A percentile compares a stretch with the other conserved stretches of the same genome.
These are phyloP conservation scores for Drosophila orena DNA, from an alignment of 1,140 invertebrate genomes.

Conservation along the genomic window DNA sequence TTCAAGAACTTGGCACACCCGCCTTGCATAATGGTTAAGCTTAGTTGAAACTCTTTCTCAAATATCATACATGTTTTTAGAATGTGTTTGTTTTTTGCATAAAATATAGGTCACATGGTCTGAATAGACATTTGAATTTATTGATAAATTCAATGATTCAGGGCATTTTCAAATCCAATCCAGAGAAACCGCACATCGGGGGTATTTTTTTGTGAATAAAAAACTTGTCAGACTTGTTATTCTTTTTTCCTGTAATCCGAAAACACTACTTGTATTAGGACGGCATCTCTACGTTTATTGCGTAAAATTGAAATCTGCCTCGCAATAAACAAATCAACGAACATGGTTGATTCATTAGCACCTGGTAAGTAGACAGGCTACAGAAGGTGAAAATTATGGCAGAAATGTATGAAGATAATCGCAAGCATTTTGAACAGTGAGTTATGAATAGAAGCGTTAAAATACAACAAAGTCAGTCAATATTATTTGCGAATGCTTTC, in stretches of 20 bases:
- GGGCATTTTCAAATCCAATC: background rate
- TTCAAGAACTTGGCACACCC: background rate
- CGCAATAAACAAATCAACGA: slow-evolving; percentile 60
- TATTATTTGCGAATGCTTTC: background rate
- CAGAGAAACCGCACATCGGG: background rate
- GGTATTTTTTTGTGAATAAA: slow-evolving; percentile 12
- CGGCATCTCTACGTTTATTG: slow-evolving; percentile 41
- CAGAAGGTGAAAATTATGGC: slow-evolving; percentile 24
- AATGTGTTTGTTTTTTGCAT: background rate
- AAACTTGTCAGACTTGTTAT: slow-evolving; percentile 19
- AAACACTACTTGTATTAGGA: slow-evolving; percentile 16
- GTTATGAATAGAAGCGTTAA: slow-evolving; percentile 19
- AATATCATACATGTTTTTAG: too few species aligned
- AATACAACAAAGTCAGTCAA: slow-evolving; percentile 15
- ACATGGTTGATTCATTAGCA: slow-evolving; percentile 54
- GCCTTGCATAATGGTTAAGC: too few species aligned
- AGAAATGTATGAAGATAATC: slow-evolving; percentile 28
- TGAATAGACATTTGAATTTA: too few species aligned
- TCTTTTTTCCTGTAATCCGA: slow-evolving; percentile 3
- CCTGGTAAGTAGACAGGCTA: slow-evolving; percentile 1
- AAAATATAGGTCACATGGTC: background rate
- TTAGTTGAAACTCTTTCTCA: too few species aligned
- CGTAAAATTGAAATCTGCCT: slow-evolving; percentile 44
- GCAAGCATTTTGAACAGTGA: background rate
- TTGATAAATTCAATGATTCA: too few species aligned